Conservation (phyloP, 2,113 vertebrate genomes). For the Setophaga kirtlandii region DNA sequence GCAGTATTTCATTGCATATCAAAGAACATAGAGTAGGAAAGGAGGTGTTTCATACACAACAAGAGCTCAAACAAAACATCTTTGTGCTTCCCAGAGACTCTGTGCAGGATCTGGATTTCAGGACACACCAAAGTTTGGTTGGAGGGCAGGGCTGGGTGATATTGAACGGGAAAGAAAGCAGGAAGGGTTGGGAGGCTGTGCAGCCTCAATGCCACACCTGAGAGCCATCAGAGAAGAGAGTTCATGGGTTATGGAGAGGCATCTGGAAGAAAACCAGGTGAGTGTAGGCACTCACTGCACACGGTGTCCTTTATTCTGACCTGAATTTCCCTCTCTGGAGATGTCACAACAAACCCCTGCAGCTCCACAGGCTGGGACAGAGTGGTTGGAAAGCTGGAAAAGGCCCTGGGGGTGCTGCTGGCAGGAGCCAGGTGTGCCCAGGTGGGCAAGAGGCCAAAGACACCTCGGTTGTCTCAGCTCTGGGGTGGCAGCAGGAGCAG, state of each 20-base stretch:
- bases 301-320: not conserved
- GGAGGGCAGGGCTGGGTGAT: not conserved
- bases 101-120: not conserved
- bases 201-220: not conserved
- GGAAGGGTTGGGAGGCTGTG: not conserved
- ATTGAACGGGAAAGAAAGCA: not conserved
- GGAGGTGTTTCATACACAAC: not conserved
- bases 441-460: not conserved
- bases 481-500: not conserved
- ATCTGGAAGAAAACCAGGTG: not conserved
- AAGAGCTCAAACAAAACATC: not conserved
- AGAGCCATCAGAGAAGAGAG: not conserved
- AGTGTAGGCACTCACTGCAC: not conserved
- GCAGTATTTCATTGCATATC: fast-evolving
- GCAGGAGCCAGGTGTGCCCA: not conserved
- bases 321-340: not conserved
- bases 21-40: not conserved
- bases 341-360: not conserved
- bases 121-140: not conserved
- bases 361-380: not conserved
- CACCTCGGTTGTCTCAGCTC: not conserved
- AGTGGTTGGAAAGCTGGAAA: not conserved
- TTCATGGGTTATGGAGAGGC: not conserved
- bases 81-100: not conserved
- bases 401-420: not conserved